Percentiles rank a stretch among this genome's conserved stretches.
Evolutionary conservation across 2,888 invertebrate species (phyloP).

Genomic region (Dryomyza anilis): DNA sequence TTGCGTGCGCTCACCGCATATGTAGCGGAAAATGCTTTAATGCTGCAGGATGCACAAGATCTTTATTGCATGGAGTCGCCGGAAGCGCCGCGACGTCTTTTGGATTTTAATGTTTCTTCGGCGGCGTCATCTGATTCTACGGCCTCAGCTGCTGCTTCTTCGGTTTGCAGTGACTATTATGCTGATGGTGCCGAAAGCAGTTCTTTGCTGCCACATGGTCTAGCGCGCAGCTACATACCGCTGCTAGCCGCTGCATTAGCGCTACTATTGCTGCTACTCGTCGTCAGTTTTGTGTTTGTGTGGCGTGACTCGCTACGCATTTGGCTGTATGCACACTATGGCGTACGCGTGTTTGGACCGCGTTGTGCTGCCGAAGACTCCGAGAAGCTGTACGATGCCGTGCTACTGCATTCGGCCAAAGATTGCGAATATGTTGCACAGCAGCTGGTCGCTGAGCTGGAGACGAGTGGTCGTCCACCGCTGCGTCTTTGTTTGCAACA

Average conservation of each 20-base stretch:
- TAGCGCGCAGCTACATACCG: constrained; percentile 81
- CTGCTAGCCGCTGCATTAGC: constrained; percentile 81
- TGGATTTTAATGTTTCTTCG: constrained; percentile 80
- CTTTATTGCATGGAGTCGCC: constrained; percentile 76
- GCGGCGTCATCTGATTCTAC: no score
- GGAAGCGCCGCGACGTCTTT: constrained; percentile 68
- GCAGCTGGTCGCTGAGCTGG: constrained; percentile 82
- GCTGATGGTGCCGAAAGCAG: constrained; percentile 77
- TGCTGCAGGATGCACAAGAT: constrained; percentile 79
- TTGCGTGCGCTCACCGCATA: constrained; percentile 83
- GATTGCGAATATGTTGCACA: constrained; percentile 89
- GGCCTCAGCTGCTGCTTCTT: no score
- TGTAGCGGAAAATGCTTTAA: constrained; percentile 81
- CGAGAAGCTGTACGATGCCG: constrained; percentile 88
- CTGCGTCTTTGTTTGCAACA: constrained; percentile 88
- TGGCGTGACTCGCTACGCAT: constrained; percentile 84
- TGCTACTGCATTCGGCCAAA: constrained; percentile 90
- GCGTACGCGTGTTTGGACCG: constrained; percentile 77
- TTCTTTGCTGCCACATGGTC: constrained; percentile 79
- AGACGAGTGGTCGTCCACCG: constrained; percentile 75
- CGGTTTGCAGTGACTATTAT: constrained; percentile 79
- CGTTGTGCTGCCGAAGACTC: constrained; percentile 81
- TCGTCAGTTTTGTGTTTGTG: constrained; percentile 78
- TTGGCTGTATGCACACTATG: constrained; percentile 87
- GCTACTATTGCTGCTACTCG: constrained; percentile 75